Percentiles rank a stretch among this genome's conserved stretches.
These are phyloP conservation scores for Cydia amplana DNA, from an alignment of 1,140 invertebrate genomes.

Conservation along the genomic window DNA sequence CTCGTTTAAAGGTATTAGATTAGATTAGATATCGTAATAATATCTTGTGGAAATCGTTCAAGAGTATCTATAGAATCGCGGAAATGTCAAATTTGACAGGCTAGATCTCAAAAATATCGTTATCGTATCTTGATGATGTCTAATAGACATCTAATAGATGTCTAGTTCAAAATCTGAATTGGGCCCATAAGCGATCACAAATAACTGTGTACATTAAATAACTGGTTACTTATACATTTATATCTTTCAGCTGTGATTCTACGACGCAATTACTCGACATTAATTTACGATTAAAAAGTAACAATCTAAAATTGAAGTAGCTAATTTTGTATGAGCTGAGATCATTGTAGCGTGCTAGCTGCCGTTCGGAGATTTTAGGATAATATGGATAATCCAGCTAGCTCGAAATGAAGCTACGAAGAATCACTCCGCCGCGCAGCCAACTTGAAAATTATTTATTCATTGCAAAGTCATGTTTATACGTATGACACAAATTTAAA, in stretches of 20 bases:
- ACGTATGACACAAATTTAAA: slow-evolving; percentile 25
- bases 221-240: neutral
- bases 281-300: slow-evolving; percentile 59
- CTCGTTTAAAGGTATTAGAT: no score
- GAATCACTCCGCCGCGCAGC: slow-evolving; percentile 52
- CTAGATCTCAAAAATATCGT: no score
- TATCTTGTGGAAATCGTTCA: no score
- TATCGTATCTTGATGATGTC: no score
- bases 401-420: slow-evolving; percentile 59
- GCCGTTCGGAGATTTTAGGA: slow-evolving; percentile 64
- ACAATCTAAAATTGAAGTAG: slow-evolving; percentile 56
- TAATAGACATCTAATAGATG: no score
- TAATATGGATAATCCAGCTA: slow-evolving; percentile 68
- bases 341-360: slow-evolving; percentile 45
- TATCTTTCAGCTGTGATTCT: neutral
- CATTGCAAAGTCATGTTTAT: slow-evolving; percentile 54
- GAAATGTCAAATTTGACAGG: no score
- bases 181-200: no score
- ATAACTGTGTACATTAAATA: neutral
- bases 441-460: slow-evolving; percentile 64
- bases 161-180: no score
- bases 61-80: no score
- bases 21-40: no score
- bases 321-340: slow-evolving; percentile 56
- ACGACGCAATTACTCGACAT: slow-evolving; percentile 55